These are phyloP conservation scores for Alauda arvensis DNA, from an alignment of 2,797 vertebrate genomes.

Conservation along the genomic window DNA sequence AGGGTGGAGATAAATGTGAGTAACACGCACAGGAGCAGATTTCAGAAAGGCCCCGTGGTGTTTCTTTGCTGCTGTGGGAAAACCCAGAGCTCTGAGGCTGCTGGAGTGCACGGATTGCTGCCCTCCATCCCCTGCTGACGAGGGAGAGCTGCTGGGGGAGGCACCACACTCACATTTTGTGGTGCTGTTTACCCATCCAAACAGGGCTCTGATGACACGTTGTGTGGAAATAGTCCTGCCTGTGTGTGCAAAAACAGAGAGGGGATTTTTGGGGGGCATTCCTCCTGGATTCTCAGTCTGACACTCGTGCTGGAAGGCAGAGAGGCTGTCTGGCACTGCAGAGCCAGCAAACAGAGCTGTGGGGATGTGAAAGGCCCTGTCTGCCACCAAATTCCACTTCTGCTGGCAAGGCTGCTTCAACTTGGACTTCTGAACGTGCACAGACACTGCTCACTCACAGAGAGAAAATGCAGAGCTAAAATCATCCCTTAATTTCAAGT, in stretches of 20 bases:
- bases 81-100: not conserved
- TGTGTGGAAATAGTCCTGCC: not conserved
- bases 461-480: not conserved
- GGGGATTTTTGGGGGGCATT: not conserved
- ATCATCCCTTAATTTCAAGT: not conserved
- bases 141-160: not conserved
- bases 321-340: not conserved
- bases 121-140: not conserved
- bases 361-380: not conserved
- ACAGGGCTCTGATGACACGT: not conserved
- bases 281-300: not conserved
- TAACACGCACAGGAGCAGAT: accelerated
- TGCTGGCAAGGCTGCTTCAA: not conserved
- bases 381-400: not conserved
- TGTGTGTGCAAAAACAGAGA: not conserved
- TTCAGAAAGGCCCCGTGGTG: not conserved
- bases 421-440: not conserved
- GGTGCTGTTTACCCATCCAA: not conserved
- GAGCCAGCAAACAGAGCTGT: not conserved
- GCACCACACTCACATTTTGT: not conserved
- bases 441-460: not conserved
- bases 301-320: not conserved
- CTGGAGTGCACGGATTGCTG: not conserved
- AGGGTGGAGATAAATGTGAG: accelerated
- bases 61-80: not conserved